Percentiles rank a stretch among this genome's conserved stretches.
phyloP scores from a whole-genome alignment of 1,140 invertebrate genomes.

The Brachionus rubens region DNA sequence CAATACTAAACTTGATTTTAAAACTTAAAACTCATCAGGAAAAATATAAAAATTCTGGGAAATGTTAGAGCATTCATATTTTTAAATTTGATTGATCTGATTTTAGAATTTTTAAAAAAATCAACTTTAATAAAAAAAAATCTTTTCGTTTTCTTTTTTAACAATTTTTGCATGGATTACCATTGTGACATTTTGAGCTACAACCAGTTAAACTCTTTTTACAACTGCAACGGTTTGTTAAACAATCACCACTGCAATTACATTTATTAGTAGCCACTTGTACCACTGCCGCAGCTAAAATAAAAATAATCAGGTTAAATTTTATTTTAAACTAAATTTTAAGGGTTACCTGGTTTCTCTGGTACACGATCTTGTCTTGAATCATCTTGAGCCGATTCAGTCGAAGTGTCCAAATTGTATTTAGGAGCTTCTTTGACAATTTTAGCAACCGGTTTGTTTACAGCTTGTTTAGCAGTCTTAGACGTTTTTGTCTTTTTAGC shows the following conservation, averaged over 20 bases:
- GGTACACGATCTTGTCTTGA: background rate
- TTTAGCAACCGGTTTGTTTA: background rate
- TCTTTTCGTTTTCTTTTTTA: background rate
- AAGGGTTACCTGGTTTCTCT: conserved; percentile 1
- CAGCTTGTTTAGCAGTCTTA: background rate
- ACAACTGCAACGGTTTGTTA: conserved; percentile 24
- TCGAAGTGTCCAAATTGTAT: conserved; percentile 21
- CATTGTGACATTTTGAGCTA: conserved; percentile 26
- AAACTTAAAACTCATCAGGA: too few species aligned
- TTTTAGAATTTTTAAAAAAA: too few species aligned
- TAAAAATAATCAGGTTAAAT: too few species aligned
- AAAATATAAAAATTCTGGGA: too few species aligned
- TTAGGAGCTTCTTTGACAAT: background rate
- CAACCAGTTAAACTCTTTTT: background rate
- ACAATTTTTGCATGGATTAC: conserved; percentile 34
- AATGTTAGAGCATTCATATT: too few species aligned
- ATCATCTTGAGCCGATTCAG: conserved; percentile 1
- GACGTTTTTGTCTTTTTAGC: background rate
- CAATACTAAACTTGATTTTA: too few species aligned
- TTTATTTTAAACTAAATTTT: too few species aligned
- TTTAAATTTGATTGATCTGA: too few species aligned
- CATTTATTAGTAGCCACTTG: background rate
- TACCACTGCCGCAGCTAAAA: too few species aligned
- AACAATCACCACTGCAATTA: conserved; percentile 1
- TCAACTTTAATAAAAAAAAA: background rate